Evolutionary conservation across 2,113 vertebrate genomes (phyloP).

Genomic region (Xiphias gladius): DNA sequence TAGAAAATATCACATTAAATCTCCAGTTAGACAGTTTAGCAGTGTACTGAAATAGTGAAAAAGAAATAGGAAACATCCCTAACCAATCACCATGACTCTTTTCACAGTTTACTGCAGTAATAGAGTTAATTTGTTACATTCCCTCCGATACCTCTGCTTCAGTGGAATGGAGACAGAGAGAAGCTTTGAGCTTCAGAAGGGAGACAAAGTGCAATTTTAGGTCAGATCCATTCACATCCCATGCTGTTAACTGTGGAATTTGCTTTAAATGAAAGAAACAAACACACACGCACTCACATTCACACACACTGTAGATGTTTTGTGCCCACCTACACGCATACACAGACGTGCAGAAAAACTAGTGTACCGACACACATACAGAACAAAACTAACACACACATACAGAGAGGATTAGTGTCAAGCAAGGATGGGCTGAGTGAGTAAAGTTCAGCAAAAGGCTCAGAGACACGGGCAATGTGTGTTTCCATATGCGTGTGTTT

Average conservation of each 20-base stretch:
- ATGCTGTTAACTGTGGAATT: slow-evolving; percentile 51
- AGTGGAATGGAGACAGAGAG: slow-evolving; percentile 22
- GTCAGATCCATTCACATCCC: slow-evolving; percentile 53
- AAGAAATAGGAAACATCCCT: neutral
- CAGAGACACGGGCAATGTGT: neutral
- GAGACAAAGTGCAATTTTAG: slow-evolving; percentile 46
- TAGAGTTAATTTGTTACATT: slow-evolving; percentile 48
- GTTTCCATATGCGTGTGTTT: slow-evolving; percentile 6
- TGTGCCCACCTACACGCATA: slow-evolving; percentile 16
- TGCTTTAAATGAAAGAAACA: slow-evolving; percentile 54
- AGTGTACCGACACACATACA: neutral
- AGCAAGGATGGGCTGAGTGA: slow-evolving; percentile 29
- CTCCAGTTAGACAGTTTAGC: neutral
- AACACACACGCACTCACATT: neutral
- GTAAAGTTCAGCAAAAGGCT: slow-evolving; percentile 51
- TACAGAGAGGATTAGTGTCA: slow-evolving; percentile 56
- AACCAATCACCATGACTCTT: slow-evolving; percentile 6
- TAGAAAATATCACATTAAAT: neutral
- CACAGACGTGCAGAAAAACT: slow-evolving; percentile 11
- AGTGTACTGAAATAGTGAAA: neutral
- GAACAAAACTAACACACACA: slow-evolving; percentile 18
- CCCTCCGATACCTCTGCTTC: slow-evolving; percentile 20
- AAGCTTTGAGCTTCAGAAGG: slow-evolving; percentile 42
- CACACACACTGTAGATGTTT: slow-evolving; percentile 7
- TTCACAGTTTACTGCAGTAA: slow-evolving; percentile 27